phyloP scores from a whole-genome alignment of 2,888 invertebrate species.

The Oasisia sp. region DNA sequence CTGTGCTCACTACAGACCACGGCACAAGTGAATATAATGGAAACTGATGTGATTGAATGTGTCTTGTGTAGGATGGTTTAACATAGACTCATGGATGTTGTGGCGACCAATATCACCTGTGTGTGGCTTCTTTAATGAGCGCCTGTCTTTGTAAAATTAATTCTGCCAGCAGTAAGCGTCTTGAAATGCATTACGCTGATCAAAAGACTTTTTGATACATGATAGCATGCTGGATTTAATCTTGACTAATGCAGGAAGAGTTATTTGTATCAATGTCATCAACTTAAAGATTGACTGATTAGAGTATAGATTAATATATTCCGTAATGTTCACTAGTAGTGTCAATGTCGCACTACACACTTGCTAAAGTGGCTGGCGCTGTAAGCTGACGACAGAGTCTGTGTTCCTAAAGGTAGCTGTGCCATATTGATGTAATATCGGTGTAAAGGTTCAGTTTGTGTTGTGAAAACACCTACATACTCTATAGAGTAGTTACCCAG shows the following conservation, averaged over 20 bases:
- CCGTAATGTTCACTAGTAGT: neutral
- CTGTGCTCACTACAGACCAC: neutral
- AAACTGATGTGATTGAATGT: neutral
- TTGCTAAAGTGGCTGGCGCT: neutral
- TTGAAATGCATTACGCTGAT: neutral
- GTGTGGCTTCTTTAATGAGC: conserved; percentile 4
- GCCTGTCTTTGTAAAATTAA: neutral
- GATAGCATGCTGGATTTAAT: neutral
- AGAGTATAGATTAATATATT: neutral
- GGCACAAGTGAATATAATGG: neutral
- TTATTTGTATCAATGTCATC: neutral
- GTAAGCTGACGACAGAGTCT: neutral
- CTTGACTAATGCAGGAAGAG: neutral
- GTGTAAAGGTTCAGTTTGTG: neutral
- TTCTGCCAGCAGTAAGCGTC: neutral
- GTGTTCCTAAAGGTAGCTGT: neutral
- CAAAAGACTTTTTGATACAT: neutral
- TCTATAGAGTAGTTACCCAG: neutral
- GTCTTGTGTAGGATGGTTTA: neutral
- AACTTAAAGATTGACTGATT: neutral
- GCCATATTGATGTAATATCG: neutral
- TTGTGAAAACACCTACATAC: neutral
- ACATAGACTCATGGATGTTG: neutral
- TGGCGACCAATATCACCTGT: neutral
- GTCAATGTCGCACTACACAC: neutral